Conservation (phyloP, 2,113 vertebrate genomes). For the Agapornis roseicollis region DNA sequence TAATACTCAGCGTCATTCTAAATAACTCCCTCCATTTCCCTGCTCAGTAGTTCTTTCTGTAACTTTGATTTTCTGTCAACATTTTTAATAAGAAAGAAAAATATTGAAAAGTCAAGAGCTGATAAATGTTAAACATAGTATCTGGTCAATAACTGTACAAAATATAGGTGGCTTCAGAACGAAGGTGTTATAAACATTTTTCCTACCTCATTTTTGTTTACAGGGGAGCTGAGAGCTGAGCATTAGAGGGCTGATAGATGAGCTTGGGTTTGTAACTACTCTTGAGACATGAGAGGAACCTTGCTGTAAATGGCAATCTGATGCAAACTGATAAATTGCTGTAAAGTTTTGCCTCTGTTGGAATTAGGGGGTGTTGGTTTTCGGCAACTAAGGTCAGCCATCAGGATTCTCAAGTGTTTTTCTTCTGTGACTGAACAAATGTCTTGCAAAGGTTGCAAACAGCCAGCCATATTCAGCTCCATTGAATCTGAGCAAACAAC, state of each 20-base stretch:
- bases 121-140: background rate
- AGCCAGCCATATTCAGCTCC: background rate
- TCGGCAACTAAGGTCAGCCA: background rate
- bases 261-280: background rate
- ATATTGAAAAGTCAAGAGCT: background rate
- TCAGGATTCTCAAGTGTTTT: background rate
- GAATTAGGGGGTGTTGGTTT: background rate
- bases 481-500: background rate
- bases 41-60: background rate
- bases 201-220: background rate
- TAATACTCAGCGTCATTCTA: background rate
- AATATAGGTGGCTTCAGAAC: background rate
- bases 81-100: conserved; percentile 17
- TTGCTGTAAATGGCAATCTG: background rate
- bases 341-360: background rate
- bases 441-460: background rate
- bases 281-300: background rate
- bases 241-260: background rate
- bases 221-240: background rate
- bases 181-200: background rate
- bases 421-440: background rate
- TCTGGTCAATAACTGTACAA: background rate
- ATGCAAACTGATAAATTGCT: background rate
- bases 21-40: background rate
- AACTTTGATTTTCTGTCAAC: background rate